Percentiles rank a stretch among this genome's conserved stretches.
These are phyloP conservation scores for Arizona elegans DNA, from an alignment of 2,113 vertebrate species.

Conservation along the genomic window DNA sequence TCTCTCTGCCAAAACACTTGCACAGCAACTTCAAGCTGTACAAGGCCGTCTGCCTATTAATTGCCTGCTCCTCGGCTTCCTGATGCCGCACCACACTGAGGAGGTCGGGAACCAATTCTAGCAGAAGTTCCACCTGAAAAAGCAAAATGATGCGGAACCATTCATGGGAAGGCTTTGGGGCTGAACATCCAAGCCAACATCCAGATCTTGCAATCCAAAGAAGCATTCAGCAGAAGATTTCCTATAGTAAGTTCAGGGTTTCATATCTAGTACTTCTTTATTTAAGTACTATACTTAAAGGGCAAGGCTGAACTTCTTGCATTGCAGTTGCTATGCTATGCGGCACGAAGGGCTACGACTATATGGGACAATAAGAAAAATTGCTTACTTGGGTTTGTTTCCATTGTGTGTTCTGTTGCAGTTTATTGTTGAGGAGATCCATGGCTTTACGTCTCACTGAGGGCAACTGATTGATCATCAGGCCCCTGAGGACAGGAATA, in stretches of 20 bases:
- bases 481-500: slow-evolving; percentile 83
- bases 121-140: slow-evolving; percentile 76
- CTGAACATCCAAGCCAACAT: background rate
- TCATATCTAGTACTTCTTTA: background rate
- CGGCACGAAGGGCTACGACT: background rate
- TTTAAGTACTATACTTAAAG: background rate
- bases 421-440: slow-evolving; percentile 94
- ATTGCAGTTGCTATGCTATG: background rate
- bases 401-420: slow-evolving; percentile 82
- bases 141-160: background rate
- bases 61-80: slow-evolving; percentile 78
- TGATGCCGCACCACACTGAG: slow-evolving; percentile 72
- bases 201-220: fast-evolving
- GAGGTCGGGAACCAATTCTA: slow-evolving; percentile 81
- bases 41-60: slow-evolving; percentile 93
- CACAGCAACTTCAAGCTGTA: slow-evolving; percentile 93
- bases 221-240: background rate
- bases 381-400: slow-evolving; percentile 74
- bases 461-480: slow-evolving; percentile 81
- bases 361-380: background rate
- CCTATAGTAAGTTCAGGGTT: background rate
- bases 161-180: background rate
- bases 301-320: background rate
- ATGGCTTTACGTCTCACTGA: slow-evolving; percentile 91
- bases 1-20: slow-evolving; percentile 80